Conservation (phyloP, 2,888 invertebrate species). For the Ethmia dodecea region DNA sequence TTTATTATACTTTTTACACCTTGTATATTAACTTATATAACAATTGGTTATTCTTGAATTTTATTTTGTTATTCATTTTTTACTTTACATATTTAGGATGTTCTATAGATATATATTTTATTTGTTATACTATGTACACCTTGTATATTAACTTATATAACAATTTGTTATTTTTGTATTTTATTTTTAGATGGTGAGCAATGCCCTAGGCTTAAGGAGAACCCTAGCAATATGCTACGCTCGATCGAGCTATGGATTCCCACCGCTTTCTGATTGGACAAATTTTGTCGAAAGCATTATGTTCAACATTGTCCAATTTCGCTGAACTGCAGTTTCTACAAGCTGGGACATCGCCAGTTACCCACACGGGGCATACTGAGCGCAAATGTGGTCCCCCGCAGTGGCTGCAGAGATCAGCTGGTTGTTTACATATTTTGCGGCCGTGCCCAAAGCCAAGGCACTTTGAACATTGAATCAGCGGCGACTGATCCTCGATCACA, state of each 20-base stretch:
- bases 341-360: neutral
- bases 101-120: neutral
- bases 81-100: too few species aligned
- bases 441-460: too few species aligned
- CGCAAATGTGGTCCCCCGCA: slow-evolving; percentile 6
- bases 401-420: slow-evolving; percentile 7
- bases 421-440: slow-evolving; percentile 1
- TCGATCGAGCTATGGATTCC: neutral
- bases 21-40: too few species aligned
- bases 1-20: too few species aligned
- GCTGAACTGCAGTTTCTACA: slow-evolving; percentile 8
- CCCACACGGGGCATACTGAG: slow-evolving; percentile 1
- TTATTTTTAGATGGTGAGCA: neutral
- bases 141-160: slow-evolving; percentile 8
- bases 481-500: slow-evolving; percentile 17
- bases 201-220: neutral
- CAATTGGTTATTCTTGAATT: too few species aligned
- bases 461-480: slow-evolving; percentile 15
- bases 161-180: neutral
- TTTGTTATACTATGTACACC: neutral
- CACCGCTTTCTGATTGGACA: slow-evolving; percentile 3
- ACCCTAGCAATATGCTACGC: neutral
- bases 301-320: slow-evolving; percentile 5
- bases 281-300: slow-evolving; percentile 7
- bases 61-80: too few species aligned